phyloP scores from a whole-genome alignment of 2,797 vertebrate species.

The Morelia viridis region DNA sequence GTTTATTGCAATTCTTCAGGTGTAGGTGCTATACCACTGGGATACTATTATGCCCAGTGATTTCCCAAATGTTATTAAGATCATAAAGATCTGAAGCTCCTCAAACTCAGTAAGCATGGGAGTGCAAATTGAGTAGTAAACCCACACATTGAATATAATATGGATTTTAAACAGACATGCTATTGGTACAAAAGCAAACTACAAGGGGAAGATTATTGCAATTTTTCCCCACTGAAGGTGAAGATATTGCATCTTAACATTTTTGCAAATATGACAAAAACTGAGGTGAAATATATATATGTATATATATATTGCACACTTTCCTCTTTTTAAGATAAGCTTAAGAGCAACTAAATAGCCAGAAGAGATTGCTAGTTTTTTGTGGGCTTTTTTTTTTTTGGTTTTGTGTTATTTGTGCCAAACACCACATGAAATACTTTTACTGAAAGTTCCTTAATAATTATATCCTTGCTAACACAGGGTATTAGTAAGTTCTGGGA shows the following conservation, averaged over 20 bases:
- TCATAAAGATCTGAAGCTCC: conserved; percentile 42
- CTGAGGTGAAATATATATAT: conserved; percentile 57
- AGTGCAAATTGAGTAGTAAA: conserved; percentile 59
- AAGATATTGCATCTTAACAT: conserved; percentile 74
- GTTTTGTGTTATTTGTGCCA: conserved; percentile 40
- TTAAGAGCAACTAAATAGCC: conserved; percentile 57
- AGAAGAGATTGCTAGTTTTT: conserved; percentile 40
- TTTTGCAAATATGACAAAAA: conserved; percentile 64
- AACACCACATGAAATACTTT: conserved; percentile 40
- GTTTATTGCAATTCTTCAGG: background rate
- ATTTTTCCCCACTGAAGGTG: conserved; percentile 59
- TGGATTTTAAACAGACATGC: conserved; percentile 45
- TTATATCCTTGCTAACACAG: conserved; percentile 47
- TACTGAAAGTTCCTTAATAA: conserved; percentile 43
- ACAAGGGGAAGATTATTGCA: conserved; percentile 60
- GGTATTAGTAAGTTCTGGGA: conserved; percentile 52
- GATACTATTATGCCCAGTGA: background rate
- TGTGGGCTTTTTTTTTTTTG: conserved; percentile 24
- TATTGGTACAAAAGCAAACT: conserved; percentile 65
- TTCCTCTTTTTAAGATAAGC: conserved; percentile 67
- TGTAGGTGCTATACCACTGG: background rate
- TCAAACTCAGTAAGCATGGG: conserved; percentile 54
- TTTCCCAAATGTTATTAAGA: conserved; percentile 50
- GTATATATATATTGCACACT: conserved; percentile 67
- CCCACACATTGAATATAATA: conserved; percentile 51